Evolutionary conservation across 2,797 vertebrate genomes (phyloP).

Genomic region (Notolabrus celidotus): DNA sequence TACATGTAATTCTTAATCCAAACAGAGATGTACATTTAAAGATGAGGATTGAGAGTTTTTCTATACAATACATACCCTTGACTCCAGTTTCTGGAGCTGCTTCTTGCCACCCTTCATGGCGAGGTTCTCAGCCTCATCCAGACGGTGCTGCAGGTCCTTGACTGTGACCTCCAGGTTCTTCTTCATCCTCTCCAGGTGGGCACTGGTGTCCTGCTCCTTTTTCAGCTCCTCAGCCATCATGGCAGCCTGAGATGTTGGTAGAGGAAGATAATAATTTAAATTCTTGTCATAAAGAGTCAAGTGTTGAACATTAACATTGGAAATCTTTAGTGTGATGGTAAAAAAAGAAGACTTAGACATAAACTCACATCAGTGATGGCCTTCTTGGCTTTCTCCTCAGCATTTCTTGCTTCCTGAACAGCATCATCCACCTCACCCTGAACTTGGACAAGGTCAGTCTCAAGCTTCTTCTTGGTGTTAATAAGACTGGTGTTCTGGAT

Average conservation of each 20-base stretch:
- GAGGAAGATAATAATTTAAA: too few relatives aligned
- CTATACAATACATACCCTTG: slow-evolving; percentile 76
- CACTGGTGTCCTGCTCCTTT: slow-evolving; percentile 93
- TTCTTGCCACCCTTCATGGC: slow-evolving; percentile 93
- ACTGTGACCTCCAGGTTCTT: slow-evolving; percentile 90
- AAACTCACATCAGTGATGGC: slow-evolving; percentile 90
- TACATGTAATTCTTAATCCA: not conserved
- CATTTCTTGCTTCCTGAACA: slow-evolving; percentile 89
- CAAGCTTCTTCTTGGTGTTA: slow-evolving; percentile 89
- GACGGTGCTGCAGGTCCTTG: slow-evolving; percentile 90
- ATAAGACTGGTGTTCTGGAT: slow-evolving; percentile 87
- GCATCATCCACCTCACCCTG: slow-evolving; percentile 89
- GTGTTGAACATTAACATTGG: too few relatives aligned
- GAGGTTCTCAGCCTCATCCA: slow-evolving; percentile 92
- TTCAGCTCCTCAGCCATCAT: slow-evolving; percentile 96
- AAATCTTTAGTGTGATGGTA: not conserved
- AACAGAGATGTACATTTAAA: too few relatives aligned
- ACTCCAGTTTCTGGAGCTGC: slow-evolving; percentile 92
- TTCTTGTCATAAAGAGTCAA: too few relatives aligned
- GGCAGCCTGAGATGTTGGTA: slow-evolving; percentile 71
- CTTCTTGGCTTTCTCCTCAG: slow-evolving; percentile 93
- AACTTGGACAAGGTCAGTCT: slow-evolving; percentile 87
- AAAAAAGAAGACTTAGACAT: not conserved
- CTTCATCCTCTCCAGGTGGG: slow-evolving; percentile 93
- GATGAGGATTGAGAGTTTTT: not conserved